Evolutionary conservation across 2,113 vertebrate species (phyloP).

Genomic region (Athene cunicularia): DNA sequence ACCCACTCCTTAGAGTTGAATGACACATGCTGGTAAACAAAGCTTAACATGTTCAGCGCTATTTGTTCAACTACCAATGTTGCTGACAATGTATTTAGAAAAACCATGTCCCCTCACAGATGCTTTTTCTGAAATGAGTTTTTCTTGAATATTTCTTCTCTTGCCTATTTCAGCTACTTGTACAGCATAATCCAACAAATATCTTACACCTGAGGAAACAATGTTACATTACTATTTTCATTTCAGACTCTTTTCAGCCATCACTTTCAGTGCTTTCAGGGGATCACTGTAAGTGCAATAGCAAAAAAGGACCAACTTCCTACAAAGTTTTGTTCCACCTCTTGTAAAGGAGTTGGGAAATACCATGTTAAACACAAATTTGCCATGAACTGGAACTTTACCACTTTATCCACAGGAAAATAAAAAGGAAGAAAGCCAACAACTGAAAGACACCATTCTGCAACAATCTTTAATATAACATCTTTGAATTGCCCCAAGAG

Average conservation of each 20-base stretch:
- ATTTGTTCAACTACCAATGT: background rate
- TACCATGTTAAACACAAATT: background rate
- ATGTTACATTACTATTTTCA: background rate
- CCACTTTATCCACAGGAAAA: background rate
- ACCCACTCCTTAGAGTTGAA: background rate
- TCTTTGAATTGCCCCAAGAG: background rate
- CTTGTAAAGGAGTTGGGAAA: background rate
- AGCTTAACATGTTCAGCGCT: background rate
- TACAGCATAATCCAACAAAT: background rate
- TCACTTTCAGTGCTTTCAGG: background rate
- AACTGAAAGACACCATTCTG: background rate
- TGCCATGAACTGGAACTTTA: background rate
- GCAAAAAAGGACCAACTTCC: background rate
- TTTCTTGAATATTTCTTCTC: background rate
- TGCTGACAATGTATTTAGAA: background rate
- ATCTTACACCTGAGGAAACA: background rate
- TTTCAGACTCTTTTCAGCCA: background rate
- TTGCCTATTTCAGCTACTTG: background rate
- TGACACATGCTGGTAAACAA: background rate
- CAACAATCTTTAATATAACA: background rate
- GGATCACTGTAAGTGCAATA: background rate
- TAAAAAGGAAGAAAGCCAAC: background rate
- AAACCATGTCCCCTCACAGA: background rate
- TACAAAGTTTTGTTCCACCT: background rate
- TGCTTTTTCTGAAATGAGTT: background rate